Evolutionary conservation across 2,113 vertebrate genomes (phyloP).

Genomic region (Xenus cinereus): DNA sequence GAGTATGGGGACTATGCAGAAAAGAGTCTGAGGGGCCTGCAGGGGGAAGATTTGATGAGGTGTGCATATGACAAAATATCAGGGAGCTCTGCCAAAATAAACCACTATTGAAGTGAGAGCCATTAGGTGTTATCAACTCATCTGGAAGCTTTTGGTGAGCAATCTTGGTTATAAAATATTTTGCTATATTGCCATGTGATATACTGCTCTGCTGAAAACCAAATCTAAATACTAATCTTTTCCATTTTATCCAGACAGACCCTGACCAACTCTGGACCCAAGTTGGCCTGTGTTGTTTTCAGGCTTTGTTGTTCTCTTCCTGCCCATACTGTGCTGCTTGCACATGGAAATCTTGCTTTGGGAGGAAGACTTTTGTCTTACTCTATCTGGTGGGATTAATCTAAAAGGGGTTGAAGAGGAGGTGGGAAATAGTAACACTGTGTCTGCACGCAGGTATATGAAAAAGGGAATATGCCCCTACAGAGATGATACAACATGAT

Average conservation of each 20-base stretch:
- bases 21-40: conserved; percentile 12
- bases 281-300: not conserved
- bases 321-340: not conserved
- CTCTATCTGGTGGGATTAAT: not conserved
- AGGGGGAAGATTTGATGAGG: conserved; percentile 47
- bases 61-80: conserved; percentile 1
- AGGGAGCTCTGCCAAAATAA: conserved; percentile 27
- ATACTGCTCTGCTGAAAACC: not conserved
- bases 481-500: not conserved
- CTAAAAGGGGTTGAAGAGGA: not conserved
- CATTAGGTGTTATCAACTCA: conserved; percentile 46
- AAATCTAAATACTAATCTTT: not conserved
- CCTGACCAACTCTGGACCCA: not conserved
- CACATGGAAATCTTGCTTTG: not conserved
- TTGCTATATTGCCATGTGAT: not conserved
- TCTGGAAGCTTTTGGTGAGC: conserved; percentile 46
- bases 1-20: not conserved
- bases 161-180: conserved; percentile 29
- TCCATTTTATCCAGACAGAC: not conserved
- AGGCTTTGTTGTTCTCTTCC: not conserved
- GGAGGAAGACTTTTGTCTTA: not conserved
- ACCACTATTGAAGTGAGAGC: not conserved
- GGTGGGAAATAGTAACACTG: not conserved
- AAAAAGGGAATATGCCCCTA: not conserved
- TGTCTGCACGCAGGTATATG: accelerated